Evolutionary conservation across 2,888 invertebrate genomes (phyloP).

Genomic region (Harpalus rubripes): DNA sequence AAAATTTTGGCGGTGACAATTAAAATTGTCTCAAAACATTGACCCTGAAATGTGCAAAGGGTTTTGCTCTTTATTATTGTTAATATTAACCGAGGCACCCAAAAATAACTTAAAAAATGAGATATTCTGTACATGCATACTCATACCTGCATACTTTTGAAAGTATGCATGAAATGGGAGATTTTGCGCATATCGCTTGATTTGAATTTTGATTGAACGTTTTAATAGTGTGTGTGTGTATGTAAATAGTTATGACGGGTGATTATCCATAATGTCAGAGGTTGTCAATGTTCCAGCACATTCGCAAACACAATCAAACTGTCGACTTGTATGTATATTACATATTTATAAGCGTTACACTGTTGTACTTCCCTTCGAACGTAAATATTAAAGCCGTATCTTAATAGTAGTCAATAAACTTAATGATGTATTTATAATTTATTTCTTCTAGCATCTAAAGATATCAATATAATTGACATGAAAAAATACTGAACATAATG

Average conservation of each 20-base stretch:
- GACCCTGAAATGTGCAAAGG: no score
- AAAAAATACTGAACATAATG: no score
- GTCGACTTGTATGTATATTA: not conserved
- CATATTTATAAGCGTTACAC: not conserved
- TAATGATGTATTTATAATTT: not conserved
- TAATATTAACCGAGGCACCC: no score
- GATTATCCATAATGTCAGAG: not conserved
- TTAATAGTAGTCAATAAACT: not conserved
- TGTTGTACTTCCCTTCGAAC: not conserved
- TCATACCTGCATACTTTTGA: not conserved
- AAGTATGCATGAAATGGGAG: not conserved
- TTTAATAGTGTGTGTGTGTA: not conserved
- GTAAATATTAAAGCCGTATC: not conserved
- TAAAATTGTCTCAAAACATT: no score
- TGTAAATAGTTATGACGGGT: not conserved
- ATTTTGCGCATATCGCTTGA: not conserved
- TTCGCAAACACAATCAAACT: not conserved
- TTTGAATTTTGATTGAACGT: not conserved
- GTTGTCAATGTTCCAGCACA: not conserved
- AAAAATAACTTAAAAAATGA: no score
- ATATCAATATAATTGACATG: not conserved
- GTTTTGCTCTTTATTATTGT: no score
- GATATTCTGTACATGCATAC: no score
- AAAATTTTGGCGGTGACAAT: no score
- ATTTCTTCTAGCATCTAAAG: not conserved